A percentile compares a stretch with the other conserved stretches of the same genome.
Conservation (phyloP, 1,140 invertebrate genomes). For the Wasmannia auropunctata region DNA sequence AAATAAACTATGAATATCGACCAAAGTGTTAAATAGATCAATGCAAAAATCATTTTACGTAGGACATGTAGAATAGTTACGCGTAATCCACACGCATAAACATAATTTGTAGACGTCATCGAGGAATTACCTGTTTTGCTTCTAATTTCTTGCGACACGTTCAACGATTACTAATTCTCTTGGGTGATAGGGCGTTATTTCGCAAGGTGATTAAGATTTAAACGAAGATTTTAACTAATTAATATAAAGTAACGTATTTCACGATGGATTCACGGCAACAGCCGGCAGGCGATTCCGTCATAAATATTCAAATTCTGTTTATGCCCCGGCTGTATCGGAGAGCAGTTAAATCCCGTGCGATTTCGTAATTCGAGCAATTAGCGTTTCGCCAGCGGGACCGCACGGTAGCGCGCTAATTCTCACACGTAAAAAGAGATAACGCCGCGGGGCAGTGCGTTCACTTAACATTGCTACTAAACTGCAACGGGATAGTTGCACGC, state of each 20-base stretch:
- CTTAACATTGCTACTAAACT: constrained; percentile 3
- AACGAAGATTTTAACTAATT: neutral
- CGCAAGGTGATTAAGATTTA: neutral
- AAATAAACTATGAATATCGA: too few species aligned
- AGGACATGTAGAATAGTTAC: neutral
- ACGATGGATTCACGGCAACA: neutral
- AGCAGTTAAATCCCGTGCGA: neutral
- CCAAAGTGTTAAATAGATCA: neutral
- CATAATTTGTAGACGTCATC: neutral
- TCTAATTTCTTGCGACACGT: neutral
- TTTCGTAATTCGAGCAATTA: constrained; percentile 31
- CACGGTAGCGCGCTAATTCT: neutral
- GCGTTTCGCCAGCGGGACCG: neutral
- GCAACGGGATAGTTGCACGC: neutral
- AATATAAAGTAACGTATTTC: neutral
- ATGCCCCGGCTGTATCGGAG: neutral
- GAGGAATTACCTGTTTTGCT: neutral
- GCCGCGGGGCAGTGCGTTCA: neutral
- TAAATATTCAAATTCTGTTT: constrained; percentile 27
- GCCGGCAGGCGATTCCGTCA: neutral
- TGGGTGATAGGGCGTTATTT: neutral
- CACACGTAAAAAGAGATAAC: constrained; percentile 20
- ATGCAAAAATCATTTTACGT: neutral
- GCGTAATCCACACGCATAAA: neutral
- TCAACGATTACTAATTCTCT: neutral